Percentiles rank a stretch among this genome's conserved stretches.
These are phyloP conservation scores for Nesidiocoris tenuis DNA, from an alignment of 2,888 invertebrate species.

Conservation along the genomic window DNA sequence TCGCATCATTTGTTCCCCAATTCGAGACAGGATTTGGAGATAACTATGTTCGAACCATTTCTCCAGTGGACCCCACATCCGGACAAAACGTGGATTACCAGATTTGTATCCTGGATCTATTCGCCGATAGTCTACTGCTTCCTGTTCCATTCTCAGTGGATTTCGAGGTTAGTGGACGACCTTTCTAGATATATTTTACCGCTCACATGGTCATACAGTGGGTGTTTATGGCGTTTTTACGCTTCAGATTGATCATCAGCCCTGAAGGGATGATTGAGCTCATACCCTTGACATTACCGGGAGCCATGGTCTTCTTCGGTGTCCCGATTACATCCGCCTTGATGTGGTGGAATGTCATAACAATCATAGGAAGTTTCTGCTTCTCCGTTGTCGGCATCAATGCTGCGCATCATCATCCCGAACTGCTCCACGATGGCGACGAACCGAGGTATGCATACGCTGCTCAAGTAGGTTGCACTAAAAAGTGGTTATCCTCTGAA, in stretches of 20 bases:
- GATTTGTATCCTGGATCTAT: slow-evolving; percentile 60
- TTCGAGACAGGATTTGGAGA: slow-evolving; percentile 71
- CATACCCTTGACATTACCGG: slow-evolving; percentile 49
- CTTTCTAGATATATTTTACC: background rate
- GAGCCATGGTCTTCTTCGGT: slow-evolving; percentile 48
- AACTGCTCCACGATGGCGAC: slow-evolving; percentile 77
- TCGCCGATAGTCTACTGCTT: slow-evolving; percentile 56
- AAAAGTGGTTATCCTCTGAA: background rate
- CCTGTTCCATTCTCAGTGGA: slow-evolving; percentile 36
- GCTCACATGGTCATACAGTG: too few species aligned
- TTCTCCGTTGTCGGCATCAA: slow-evolving; percentile 67
- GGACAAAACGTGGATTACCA: slow-evolving; percentile 58
- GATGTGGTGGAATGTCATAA: slow-evolving; percentile 61
- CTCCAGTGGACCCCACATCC: slow-evolving; percentile 64
- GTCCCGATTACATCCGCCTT: slow-evolving; percentile 54
- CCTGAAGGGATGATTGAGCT: slow-evolving; percentile 47
- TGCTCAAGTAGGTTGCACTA: too few species aligned
- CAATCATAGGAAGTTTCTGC: slow-evolving; percentile 60
- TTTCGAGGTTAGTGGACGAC: slow-evolving; percentile 9
- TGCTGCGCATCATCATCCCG: slow-evolving; percentile 78
- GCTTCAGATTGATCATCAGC: slow-evolving; percentile 45
- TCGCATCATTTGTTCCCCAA: slow-evolving; percentile 80
- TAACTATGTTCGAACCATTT: slow-evolving; percentile 67
- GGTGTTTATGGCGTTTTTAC: too few species aligned
- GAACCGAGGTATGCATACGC: slow-evolving; percentile 59